Conservation (phyloP, 2,113 vertebrate species). For the Muscicapa adusta region DNA sequence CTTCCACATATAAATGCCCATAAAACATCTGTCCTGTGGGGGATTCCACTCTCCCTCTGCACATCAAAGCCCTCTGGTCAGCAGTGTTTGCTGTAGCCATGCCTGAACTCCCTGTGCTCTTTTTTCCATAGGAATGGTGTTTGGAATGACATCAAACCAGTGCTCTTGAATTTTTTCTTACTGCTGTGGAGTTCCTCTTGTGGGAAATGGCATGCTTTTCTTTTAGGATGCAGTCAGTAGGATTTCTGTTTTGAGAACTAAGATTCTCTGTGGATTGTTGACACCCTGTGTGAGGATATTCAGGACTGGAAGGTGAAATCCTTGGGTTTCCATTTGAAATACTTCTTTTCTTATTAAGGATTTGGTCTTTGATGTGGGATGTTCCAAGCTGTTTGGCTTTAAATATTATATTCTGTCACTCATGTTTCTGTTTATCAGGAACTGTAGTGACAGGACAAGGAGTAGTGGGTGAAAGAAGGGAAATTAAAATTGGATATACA, state of each 20-base stretch:
- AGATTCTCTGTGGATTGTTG: neutral
- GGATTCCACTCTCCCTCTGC: neutral
- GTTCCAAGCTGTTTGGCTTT: neutral
- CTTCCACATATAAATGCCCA: neutral
- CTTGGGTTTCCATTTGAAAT: neutral
- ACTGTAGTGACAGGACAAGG: neutral
- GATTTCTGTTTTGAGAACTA: neutral
- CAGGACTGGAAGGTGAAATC: neutral
- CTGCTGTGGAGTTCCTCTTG: neutral
- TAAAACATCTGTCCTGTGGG: neutral
- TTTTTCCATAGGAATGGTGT: neutral
- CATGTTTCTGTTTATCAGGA: neutral
- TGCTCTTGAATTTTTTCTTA: neutral
- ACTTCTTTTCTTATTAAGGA: neutral
- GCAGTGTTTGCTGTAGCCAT: neutral
- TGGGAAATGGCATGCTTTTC: accelerated
- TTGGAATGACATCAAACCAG: neutral
- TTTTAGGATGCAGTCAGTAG: neutral
- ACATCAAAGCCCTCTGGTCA: neutral
- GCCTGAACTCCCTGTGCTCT: neutral
- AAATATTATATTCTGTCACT: neutral
- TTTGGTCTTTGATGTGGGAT: neutral
- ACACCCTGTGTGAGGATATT: neutral
- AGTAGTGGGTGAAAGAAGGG: neutral
- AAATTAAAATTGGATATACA: neutral